These are phyloP conservation scores for Rhabditoides inermis DNA, from an alignment of 2,888 invertebrate species.

Conservation along the genomic window DNA sequence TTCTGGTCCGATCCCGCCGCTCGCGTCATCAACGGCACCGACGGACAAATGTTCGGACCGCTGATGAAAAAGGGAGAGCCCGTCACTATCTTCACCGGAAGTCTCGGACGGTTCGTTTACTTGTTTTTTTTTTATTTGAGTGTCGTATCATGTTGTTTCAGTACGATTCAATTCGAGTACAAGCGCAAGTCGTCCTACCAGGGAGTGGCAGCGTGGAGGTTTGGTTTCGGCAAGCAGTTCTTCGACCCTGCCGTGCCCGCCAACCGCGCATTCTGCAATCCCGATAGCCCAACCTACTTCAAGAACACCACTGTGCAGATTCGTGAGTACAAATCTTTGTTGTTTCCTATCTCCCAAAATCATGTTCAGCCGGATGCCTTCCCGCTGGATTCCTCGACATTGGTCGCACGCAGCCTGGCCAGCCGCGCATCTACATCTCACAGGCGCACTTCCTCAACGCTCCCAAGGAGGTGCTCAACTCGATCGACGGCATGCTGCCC, in stretches of 20 bases:
- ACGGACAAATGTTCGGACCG: conserved; percentile 46
- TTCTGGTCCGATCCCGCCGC: conserved; percentile 38
- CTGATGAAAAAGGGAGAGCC: conserved; percentile 18
- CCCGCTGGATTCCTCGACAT: conserved; percentile 47
- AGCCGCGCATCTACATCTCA: conserved; percentile 43
- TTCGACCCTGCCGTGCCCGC: conserved; percentile 32
- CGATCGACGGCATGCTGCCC: conserved; percentile 2
- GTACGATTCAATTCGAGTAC: conserved; percentile 6
- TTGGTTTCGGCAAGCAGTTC: background rate
- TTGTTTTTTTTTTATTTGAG: background rate
- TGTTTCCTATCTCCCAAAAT: background rate
- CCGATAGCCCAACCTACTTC: conserved; percentile 35
- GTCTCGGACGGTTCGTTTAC: conserved; percentile 31
- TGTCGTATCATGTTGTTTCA: background rate
- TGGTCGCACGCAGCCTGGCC: conserved; percentile 38
- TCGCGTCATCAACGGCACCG: conserved; percentile 43
- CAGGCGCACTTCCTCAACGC: conserved; percentile 43
- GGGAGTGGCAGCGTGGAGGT: conserved; percentile 8
- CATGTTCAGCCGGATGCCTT: conserved; percentile 31
- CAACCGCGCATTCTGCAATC: conserved; percentile 41
- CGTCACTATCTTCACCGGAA: conserved; percentile 33
- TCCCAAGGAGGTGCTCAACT: conserved; percentile 28
- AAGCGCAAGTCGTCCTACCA: conserved; percentile 3
- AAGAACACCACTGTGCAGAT: conserved; percentile 36
- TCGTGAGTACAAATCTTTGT: conserved; percentile 10